phyloP scores from a whole-genome alignment of 2,888 invertebrate species.

The Tortricodes alternella region DNA sequence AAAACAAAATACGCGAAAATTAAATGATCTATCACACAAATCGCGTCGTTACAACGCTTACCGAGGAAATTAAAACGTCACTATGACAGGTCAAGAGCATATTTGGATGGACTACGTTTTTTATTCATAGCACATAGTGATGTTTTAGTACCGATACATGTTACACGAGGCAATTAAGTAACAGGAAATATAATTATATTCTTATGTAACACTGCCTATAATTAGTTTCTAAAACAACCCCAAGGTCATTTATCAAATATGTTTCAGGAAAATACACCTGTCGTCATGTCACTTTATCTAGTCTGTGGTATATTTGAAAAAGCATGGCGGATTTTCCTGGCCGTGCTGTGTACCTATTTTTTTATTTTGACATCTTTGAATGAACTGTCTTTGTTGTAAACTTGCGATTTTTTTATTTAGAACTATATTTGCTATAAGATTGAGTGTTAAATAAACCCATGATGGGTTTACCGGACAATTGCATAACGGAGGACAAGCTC shows the following conservation, averaged over 20 bases:
- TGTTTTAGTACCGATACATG: neutral
- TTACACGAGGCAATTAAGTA: neutral
- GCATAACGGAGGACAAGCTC: constrained; percentile 64
- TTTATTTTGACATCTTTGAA: constrained; percentile 27
- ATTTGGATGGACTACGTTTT: neutral
- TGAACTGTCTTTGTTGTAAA: constrained; percentile 24
- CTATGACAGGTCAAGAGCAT: constrained; percentile 24
- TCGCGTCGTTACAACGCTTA: constrained; percentile 29
- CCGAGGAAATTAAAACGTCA: constrained; percentile 28
- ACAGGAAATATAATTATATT: neutral
- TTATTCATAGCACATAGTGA: no score
- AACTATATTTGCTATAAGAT: constrained; percentile 3
- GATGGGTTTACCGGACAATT: constrained; percentile 64
- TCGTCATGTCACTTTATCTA: constrained; percentile 4
- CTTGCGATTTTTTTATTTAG: constrained; percentile 12
- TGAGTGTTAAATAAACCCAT: constrained; percentile 32
- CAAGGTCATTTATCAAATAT: neutral
- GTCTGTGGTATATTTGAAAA: constrained; percentile 28
- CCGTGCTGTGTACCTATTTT: constrained; percentile 19
- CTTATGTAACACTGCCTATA: neutral
- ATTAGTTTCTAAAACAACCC: neutral
- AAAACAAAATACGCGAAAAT: constrained; percentile 18
- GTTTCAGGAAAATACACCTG: constrained; percentile 6
- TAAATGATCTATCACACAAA: constrained; percentile 21
- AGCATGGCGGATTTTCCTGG: constrained; percentile 30